A percentile compares a stretch with the other conserved stretches of the same genome.
Evolutionary conservation across 2,888 invertebrate species (phyloP).

Genomic region (Aphidius colemani): DNA sequence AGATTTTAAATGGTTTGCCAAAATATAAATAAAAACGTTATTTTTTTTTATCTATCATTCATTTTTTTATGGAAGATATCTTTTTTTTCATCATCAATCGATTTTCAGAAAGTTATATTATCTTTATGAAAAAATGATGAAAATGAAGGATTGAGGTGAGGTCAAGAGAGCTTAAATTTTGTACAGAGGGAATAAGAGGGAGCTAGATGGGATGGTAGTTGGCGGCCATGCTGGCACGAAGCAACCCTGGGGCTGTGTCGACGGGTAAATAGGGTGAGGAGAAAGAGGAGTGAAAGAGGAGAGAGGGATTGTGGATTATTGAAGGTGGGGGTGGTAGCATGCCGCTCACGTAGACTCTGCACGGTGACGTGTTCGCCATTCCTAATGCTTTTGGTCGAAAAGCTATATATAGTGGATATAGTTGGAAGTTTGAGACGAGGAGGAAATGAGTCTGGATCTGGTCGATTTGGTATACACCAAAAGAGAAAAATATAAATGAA

Average conservation of each 20-base stretch:
- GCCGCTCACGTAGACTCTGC: constrained; percentile 67
- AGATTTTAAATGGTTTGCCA: too few species aligned
- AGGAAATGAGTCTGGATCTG: background rate
- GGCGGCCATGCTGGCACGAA: constrained; percentile 57
- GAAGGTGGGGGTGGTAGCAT: constrained; percentile 58
- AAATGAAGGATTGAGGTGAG: constrained; percentile 23
- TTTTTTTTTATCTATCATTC: too few species aligned
- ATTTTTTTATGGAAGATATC: background rate
- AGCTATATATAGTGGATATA: constrained; percentile 16
- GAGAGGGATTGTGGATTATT: constrained; percentile 34
- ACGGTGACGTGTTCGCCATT: constrained; percentile 67
- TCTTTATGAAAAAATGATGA: constrained; percentile 16
- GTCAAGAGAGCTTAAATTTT: constrained; percentile 22
- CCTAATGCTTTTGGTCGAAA: constrained; percentile 63
- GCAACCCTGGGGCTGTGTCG: constrained; percentile 40
- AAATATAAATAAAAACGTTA: too few species aligned
- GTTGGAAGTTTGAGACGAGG: constrained; percentile 26
- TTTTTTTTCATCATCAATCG: background rate
- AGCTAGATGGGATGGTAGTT: constrained; percentile 41
- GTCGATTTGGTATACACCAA: too few species aligned
- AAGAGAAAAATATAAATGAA: too few species aligned
- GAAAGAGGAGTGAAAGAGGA: constrained; percentile 33
- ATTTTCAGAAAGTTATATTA: too few species aligned
- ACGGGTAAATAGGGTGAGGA: constrained; percentile 32
- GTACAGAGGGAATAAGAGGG: constrained; percentile 20